Percentiles rank a stretch among this genome's conserved stretches.
Evolutionary conservation across 2,888 invertebrate species (phyloP).

Genomic region (Ormyrus rosae): DNA sequence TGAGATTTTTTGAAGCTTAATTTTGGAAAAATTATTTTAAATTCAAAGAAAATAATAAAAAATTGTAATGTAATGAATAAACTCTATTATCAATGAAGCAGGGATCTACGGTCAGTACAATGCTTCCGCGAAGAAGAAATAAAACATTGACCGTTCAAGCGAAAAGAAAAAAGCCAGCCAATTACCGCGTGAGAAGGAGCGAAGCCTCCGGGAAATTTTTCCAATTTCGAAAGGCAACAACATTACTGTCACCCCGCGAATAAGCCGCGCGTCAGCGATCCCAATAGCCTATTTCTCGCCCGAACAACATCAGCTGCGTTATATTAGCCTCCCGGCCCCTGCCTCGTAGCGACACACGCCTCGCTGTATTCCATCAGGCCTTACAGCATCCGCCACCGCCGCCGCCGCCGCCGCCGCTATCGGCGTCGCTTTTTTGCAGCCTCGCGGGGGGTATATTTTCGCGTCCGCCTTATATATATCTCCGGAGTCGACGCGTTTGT

Average conservation of each 20-base stretch:
- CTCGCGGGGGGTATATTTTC: slow-evolving; percentile 27
- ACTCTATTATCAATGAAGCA: too few species aligned
- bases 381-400: neutral
- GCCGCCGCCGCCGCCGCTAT: neutral
- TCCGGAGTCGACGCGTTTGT: neutral
- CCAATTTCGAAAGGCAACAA: too few species aligned
- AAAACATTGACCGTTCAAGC: too few species aligned
- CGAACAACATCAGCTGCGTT: neutral
- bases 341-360: neutral
- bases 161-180: too few species aligned
- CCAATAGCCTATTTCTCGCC: neutral
- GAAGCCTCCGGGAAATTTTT: too few species aligned
- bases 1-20: too few species aligned
- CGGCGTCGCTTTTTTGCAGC: neutral
- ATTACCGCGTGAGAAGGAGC: too few species aligned
- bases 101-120: too few species aligned
- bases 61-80: too few species aligned
- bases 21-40: too few species aligned
- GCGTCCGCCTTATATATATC: slow-evolving; percentile 25
- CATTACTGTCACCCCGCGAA: neutral
- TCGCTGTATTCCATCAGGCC: neutral
- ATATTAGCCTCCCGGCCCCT: neutral
- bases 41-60: too few species aligned
- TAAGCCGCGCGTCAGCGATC: neutral
- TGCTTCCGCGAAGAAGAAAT: too few species aligned